These are phyloP conservation scores for Ophthalmolycus amberensis DNA, from an alignment of 2,113 vertebrate species.

Conservation along the genomic window DNA sequence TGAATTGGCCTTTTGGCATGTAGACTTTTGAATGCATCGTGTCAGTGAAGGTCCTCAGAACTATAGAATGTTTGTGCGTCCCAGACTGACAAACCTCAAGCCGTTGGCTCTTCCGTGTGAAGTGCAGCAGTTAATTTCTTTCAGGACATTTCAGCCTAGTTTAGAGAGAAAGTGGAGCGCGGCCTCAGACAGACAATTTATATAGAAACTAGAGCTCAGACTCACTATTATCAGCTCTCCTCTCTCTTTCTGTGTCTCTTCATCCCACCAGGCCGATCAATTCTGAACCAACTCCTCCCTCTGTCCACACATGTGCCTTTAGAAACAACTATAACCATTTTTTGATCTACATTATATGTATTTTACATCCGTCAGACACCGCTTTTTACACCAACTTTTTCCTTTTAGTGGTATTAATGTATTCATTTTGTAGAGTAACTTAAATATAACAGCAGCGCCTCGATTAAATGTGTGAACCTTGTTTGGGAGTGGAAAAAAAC, in stretches of 20 bases:
- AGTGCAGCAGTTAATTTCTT: conserved; percentile 40
- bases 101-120: conserved; percentile 1
- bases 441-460: neutral
- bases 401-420: no score
- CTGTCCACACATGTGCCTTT: neutral
- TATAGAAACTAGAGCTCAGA: conserved; percentile 67
- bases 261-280: neutral
- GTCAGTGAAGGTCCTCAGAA: neutral
- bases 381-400: no score
- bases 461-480: neutral
- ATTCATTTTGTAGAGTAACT: neutral
- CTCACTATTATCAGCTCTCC: conserved; percentile 32
- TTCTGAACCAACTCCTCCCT: neutral
- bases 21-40: neutral
- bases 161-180: conserved; percentile 63
- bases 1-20: neutral
- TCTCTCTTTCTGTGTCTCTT: neutral
- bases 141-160: conserved; percentile 60
- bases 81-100: neutral
- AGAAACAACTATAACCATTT: neutral
- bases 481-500: neutral
- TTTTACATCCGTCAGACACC: neutral
- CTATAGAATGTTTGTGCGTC: neutral
- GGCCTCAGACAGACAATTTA: conserved; percentile 57
- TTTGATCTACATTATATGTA: neutral